Base-by-base conservation (phyloP, 1,140 invertebrate genomes). In the Oryzaephilus surinamensis region DNA sequence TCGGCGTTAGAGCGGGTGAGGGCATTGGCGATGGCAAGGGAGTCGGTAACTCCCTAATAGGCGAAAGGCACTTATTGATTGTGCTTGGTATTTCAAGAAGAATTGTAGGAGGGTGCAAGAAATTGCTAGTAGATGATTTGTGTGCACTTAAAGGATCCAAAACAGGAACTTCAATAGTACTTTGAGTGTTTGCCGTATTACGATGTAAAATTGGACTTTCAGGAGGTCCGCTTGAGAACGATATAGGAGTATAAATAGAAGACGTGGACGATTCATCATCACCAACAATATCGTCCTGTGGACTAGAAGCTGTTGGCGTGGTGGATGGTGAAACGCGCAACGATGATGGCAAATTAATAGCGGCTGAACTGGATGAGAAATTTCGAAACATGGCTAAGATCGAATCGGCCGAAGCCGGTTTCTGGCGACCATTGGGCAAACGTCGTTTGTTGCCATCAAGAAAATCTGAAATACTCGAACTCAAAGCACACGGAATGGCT, bases 381-480 rank as follows among this genome's bases (percentile, higher is more conserved):
- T 76, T 79, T 17, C 74, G 63, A 50, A 83, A 81, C 74, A 83
- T 80, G 2, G 79, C 77, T 29, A 82, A 58, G 36, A 83, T 78
- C 2, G 80, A 82, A 60, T 84, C 81, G 6, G 80, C 79, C 48
- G 76, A 80, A 4, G 77, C 70, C 46, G 69, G 70, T 71, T 66
- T 81, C 71, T 54, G 65, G 53, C 52, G 58, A 27, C 50, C 54
- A 12, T 45, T 49, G 6, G 45, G 41, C 6, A 40, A 30, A 28
- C 43, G 35, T 38, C 31, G 44, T 38, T 27, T 29, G 32, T 54
- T 44, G 21, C 28, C 41, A 38, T 40, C 52, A 10, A 56, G 42
- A 12, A 62, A 39, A 54, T 62, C 60, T 36, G 57, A 58, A 46
- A 60, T 51, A 45, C 58, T 62, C 18, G 46, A 57, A 46, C 56